These are phyloP conservation scores for Melolontha melolontha DNA, from an alignment of 2,888 invertebrate species.

Conservation along the genomic window DNA sequence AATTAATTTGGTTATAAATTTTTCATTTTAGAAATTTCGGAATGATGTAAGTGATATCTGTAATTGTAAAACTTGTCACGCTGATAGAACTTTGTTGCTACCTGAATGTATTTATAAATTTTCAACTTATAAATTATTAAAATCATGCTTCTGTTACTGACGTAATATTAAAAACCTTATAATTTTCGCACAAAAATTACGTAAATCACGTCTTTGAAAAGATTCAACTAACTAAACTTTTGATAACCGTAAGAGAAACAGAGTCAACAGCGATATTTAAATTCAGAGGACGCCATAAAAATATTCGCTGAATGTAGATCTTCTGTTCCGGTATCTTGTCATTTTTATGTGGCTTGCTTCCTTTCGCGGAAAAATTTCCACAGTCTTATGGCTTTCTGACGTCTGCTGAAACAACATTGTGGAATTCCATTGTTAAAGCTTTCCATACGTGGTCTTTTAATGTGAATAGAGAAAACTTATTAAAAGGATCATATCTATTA, in stretches of 20 bases:
- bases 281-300: slow-evolving; percentile 56
- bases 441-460: slow-evolving; percentile 31
- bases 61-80: too few relatives aligned
- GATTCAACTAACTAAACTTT: slow-evolving; percentile 55
- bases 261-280: slow-evolving; percentile 52
- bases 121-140: neutral
- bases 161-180: slow-evolving; percentile 9
- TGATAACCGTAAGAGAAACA: slow-evolving; percentile 27
- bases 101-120: too few relatives aligned
- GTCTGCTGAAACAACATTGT: slow-evolving; percentile 58
- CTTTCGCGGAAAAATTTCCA: slow-evolving; percentile 58
- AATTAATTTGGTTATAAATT: neutral
- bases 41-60: too few relatives aligned
- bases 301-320: slow-evolving; percentile 63
- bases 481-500: slow-evolving; percentile 4
- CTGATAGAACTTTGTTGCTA: too few relatives aligned
- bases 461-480: slow-evolving; percentile 15
- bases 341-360: slow-evolving; percentile 59
- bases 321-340: slow-evolving; percentile 63
- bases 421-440: slow-evolving; percentile 32
- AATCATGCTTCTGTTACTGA: neutral
- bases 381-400: slow-evolving; percentile 57
- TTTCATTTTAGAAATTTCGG: neutral
- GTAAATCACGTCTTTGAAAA: slow-evolving; percentile 45
- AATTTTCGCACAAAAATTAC: slow-evolving; percentile 32